Conservation (phyloP, 2,113 vertebrate species). For the Probosciger aterrimus region DNA sequence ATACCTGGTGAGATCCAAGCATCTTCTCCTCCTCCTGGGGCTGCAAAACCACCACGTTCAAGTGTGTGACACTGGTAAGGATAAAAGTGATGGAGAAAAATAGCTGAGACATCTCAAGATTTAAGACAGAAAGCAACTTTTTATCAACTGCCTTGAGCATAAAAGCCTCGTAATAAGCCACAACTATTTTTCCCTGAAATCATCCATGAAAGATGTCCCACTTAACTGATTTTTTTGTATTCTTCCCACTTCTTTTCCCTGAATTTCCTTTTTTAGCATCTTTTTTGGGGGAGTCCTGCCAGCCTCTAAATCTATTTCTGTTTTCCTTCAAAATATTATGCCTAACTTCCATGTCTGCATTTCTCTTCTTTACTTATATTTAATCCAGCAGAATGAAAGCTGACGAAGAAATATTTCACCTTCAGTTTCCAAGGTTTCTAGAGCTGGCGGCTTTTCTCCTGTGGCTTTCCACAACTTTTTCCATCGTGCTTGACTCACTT, state of each 20-base stretch:
- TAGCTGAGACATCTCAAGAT: neutral
- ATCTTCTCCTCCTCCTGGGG: neutral
- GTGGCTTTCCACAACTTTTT: conserved; percentile 76
- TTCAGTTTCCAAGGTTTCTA: conserved; percentile 51
- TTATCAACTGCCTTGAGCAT: neutral
- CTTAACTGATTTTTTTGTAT: neutral
- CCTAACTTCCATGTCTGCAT: neutral
- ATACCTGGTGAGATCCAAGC: neutral
- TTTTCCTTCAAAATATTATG: neutral
- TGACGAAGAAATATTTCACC: neutral
- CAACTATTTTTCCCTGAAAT: neutral
- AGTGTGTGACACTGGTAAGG: neutral
- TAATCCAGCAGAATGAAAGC: neutral
- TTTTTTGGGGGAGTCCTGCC: neutral
- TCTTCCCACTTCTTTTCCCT: neutral
- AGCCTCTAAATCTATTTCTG: neutral
- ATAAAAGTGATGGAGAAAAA: neutral
- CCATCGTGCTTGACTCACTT: conserved; percentile 75
- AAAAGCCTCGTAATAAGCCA: neutral
- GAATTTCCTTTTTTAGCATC: neutral
- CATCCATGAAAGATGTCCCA: neutral
- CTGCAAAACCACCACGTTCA: neutral
- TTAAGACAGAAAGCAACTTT: neutral
- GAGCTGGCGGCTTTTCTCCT: conserved; percentile 73
- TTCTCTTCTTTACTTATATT: neutral